Conservation (phyloP, 2,888 invertebrate genomes). For the Parthenolecanium corni region DNA sequence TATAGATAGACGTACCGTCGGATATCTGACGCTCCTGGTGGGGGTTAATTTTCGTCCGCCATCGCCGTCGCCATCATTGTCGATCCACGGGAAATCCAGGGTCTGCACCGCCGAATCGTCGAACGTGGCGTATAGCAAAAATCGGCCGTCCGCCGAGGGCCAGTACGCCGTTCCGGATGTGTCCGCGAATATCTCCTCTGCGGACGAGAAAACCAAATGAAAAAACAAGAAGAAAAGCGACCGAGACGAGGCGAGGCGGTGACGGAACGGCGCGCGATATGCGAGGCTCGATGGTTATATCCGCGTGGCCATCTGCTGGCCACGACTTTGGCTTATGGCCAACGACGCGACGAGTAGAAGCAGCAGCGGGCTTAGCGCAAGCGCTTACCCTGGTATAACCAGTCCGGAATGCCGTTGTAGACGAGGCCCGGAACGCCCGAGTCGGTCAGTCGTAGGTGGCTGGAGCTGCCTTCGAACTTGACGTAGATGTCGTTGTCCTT, state of each 20-base stretch:
- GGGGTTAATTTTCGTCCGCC: slow-evolving; percentile 59
- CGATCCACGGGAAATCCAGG: slow-evolving; percentile 66
- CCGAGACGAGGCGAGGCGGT: no score
- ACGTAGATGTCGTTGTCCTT: slow-evolving; percentile 87
- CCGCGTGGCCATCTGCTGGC: no score
- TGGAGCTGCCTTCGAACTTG: slow-evolving; percentile 55
- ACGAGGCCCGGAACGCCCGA: slow-evolving; percentile 47
- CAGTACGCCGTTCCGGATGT: slow-evolving; percentile 64
- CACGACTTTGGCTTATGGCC: no score
- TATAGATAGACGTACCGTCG: slow-evolving; percentile 61
- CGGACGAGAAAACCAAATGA: slow-evolving; percentile 30
- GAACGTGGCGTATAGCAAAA: slow-evolving; percentile 62
- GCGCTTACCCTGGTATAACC: slow-evolving; percentile 59
- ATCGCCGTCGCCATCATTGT: slow-evolving; percentile 38
- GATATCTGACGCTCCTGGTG: slow-evolving; percentile 67
- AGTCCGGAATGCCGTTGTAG: slow-evolving; percentile 79
- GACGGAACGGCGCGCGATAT: no score
- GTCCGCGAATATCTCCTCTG: slow-evolving; percentile 58
- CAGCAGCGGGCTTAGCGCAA: no score
- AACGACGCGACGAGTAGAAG: no score
- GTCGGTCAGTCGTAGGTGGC: slow-evolving; percentile 50
- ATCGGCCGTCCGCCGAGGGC: slow-evolving; percentile 69
- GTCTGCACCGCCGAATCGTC: slow-evolving; percentile 63
- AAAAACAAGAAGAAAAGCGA: no score
- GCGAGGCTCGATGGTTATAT: no score